Evolutionary conservation across 37 sponge, comb jelly and placozoan species (phyloP).

Genomic region (Eunapius fragilis): DNA sequence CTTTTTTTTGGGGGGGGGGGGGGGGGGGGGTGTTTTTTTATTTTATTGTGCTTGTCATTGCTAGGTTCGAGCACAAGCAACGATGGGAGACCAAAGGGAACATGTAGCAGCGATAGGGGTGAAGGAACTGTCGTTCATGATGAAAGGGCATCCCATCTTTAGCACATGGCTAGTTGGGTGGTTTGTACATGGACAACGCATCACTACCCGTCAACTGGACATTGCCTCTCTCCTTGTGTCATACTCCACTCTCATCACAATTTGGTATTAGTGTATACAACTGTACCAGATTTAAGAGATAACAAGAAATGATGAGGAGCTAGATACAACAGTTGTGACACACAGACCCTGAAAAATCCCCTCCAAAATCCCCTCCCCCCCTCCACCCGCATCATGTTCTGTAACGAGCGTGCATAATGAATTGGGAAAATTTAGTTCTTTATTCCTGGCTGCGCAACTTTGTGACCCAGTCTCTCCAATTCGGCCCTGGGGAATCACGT

Average conservation of each 20-base stretch:
- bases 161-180: no score
- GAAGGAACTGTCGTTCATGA: neutral
- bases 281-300: no score
- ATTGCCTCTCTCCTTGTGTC: no score
- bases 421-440: conserved; percentile 41
- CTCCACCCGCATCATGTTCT: neutral
- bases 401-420: neutral
- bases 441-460: conserved; percentile 39
- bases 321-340: neutral
- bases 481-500: conserved; percentile 70
- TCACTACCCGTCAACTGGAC: no score
- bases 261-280: no score
- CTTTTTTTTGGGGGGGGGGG: no score
- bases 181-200: no score
- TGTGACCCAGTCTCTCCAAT: conserved; percentile 81
- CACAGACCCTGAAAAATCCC: neutral
- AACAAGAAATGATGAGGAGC: neutral
- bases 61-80: conserved; percentile 72
- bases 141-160: no score
- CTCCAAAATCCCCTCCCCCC: neutral
- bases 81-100: conserved; percentile 82
- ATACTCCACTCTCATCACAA: no score
- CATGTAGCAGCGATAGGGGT: conserved; percentile 39
- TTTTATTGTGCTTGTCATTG: neutral
- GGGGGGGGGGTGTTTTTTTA: no score